Conservation (phyloP, 2,113 vertebrate species). For the Meleagris gallopavo region DNA sequence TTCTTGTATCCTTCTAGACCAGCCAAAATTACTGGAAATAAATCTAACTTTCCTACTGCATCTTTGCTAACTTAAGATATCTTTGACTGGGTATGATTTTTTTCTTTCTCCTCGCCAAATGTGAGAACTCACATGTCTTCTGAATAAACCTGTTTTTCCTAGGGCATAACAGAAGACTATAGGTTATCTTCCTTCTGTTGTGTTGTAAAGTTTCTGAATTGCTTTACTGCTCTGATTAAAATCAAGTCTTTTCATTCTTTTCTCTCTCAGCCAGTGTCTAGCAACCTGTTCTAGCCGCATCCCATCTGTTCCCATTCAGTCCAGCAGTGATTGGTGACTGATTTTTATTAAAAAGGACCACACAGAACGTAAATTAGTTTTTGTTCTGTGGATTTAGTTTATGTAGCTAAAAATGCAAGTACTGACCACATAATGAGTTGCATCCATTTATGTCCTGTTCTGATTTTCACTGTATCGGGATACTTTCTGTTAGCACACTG, state of each 20-base stretch:
- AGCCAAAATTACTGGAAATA: background rate
- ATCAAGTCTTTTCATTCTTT: constrained; percentile 52
- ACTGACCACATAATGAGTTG: background rate
- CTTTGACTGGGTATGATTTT: background rate
- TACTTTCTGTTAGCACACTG: background rate
- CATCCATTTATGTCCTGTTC: background rate
- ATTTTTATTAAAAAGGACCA: constrained; percentile 33
- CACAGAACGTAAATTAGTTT: constrained; percentile 39
- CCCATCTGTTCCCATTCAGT: constrained; percentile 51
- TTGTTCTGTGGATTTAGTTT: constrained; percentile 10
- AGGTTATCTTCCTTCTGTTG: constrained; percentile 36
- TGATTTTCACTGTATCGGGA: background rate
- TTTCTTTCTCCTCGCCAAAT: background rate
- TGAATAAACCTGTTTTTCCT: background rate
- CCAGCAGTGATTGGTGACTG: background rate
- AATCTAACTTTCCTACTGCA: background rate
- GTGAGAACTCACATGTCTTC: background rate
- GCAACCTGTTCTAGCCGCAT: background rate
- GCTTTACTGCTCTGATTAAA: constrained; percentile 46
- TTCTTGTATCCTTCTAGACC: background rate
- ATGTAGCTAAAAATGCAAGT: background rate
- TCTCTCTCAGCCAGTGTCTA: constrained; percentile 23
- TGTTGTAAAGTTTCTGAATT: constrained; percentile 41
- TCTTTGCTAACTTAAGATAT: background rate
- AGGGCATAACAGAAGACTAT: background rate